These are phyloP conservation scores for Pocillopora verrucosa DNA, from an alignment of 64 coral and sea anemone species.

Conservation along the genomic window DNA sequence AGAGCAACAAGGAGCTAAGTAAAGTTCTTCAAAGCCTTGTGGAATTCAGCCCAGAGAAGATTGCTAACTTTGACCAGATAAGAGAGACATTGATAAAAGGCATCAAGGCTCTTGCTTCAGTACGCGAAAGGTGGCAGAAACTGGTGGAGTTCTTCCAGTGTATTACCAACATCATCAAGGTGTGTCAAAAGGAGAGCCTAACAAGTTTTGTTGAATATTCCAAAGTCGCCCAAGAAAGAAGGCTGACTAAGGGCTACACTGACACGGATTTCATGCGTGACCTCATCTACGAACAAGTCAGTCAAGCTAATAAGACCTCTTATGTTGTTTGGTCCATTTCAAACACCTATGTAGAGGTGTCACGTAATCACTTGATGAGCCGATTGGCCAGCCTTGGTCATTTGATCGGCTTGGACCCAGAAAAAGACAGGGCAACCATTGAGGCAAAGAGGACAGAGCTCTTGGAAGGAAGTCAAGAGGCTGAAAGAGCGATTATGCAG, in stretches of 20 bases:
- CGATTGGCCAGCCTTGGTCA: conserved; percentile 12
- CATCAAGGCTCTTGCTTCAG: background rate
- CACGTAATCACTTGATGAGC: conserved; percentile 11
- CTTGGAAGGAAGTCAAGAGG: conserved; percentile 21
- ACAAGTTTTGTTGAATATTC: conserved; percentile 8
- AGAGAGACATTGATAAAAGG: background rate
- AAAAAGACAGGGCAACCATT: background rate
- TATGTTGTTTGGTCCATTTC: conserved; percentile 23
- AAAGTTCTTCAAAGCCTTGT: conserved; percentile 1
- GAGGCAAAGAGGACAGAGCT: background rate
- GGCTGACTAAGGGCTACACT: conserved; percentile 3
- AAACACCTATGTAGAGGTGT: conserved; percentile 22
- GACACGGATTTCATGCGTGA: conserved; percentile 6
- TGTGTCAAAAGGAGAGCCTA: background rate
- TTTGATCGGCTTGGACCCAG: background rate
- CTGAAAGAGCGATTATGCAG: conserved; percentile 8
- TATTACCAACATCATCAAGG: conserved; percentile 14
- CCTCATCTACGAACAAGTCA: conserved; percentile 30
- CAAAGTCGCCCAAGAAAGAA: conserved; percentile 3
- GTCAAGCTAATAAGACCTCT: background rate
- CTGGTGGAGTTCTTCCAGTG: conserved; percentile 27
- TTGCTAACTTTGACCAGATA: conserved; percentile 12
- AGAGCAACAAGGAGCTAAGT: conserved; percentile 3
- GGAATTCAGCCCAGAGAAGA: conserved; percentile 15
- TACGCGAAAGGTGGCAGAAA: conserved; percentile 21